Base-by-base conservation (phyloP, 2,113 vertebrate species). In the Halichoerus grypus region DNA sequence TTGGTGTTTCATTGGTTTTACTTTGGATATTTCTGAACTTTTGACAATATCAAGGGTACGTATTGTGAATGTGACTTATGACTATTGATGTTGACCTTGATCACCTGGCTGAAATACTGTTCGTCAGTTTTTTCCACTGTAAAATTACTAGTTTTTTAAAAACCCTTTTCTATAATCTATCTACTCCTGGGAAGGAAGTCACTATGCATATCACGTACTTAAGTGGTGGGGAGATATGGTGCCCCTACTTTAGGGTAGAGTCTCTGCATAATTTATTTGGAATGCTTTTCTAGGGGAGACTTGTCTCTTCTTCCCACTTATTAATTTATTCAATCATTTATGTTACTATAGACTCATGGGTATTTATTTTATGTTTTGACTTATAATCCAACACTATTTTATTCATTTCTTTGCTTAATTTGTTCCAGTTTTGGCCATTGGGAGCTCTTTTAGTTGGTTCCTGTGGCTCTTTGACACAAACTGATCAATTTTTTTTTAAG, bases 361-460 rank as follows among this genome's bases (percentile, higher is more conserved):
- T 63, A 74, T 89, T 82, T 94, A 82, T 63, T 72, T 82, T 94
- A 51, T 89, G 36, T 53, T 81, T 39, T 72, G 85, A 81, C 14
- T 61, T 81, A 51, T 61, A 94, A 81, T 39, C 5, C 57, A 81
- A 26, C 49, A 72, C 16, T 88, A 14, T 33, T 63, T 83, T 74
- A 89, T 63, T 77, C 39, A 74, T 72, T 81, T 81, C 5, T 1
- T 94, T 59, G 65, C 46, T 59, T n/a, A 95, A 83, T n/a, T 53
- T 74, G 8, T 42, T 89, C 19, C 53, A 65, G 55, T 13, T 61
- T 74, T 95, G 46, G 77, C 26, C 26, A 39, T 6, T 51, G 39
- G 33, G 65, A 51, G 13, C 24, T 63, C 21, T 63, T 74, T 74
- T 1, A 19, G n/a, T 65, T 83, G 26, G 55, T 61, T 82, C 55